Percentiles rank a stretch among this genome's conserved stretches.
phyloP scores from a whole-genome alignment of 2,797 vertebrate species.

The Spinus olivaceus region DNA sequence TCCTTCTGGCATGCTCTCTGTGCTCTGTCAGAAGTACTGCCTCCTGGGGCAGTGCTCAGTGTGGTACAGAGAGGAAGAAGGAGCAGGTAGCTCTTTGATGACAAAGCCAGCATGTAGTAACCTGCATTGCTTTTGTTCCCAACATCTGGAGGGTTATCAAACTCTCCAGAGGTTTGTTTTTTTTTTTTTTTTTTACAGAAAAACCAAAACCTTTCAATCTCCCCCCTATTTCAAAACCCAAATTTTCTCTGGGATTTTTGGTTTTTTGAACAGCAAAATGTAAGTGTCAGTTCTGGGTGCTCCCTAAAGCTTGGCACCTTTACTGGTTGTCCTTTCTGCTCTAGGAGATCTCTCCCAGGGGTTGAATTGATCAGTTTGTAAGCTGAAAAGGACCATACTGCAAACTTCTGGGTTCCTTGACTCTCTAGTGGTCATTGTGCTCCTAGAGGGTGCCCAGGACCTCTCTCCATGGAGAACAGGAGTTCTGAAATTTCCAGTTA shows the following conservation, averaged over 20 bases:
- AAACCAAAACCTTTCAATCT: background rate
- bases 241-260: background rate
- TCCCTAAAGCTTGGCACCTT: background rate
- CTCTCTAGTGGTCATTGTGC: background rate
- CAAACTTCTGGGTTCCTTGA: background rate
- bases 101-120: background rate
- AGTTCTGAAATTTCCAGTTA: background rate
- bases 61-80: background rate
- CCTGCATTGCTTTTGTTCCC: background rate
- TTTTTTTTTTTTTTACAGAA: background rate
- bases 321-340: background rate
- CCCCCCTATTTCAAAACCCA: background rate
- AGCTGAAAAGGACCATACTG: background rate
- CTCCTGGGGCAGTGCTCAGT: background rate
- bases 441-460: background rate
- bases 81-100: background rate
- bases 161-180: background rate
- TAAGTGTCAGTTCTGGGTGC: background rate
- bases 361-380: background rate
- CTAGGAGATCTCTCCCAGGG: background rate
- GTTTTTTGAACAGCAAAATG: background rate
- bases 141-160: background rate
- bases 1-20: background rate
- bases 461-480: background rate
- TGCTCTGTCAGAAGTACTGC: background rate